Percentiles rank a stretch among this genome's conserved stretches.
These are phyloP conservation scores for Abrostola tripartita DNA, from an alignment of 2,888 invertebrate species.

Conservation along the genomic window DNA sequence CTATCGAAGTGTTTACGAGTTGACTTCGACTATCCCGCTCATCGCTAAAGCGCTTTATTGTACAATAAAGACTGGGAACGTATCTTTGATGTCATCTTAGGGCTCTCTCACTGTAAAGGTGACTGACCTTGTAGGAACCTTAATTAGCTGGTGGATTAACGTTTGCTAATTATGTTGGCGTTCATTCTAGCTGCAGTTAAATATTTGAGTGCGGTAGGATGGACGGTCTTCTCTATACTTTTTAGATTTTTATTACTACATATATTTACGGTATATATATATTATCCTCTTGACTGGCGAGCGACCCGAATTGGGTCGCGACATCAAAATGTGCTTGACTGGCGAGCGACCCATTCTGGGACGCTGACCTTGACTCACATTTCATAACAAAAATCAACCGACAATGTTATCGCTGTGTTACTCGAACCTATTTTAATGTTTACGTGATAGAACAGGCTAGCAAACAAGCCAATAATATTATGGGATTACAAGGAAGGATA, in stretches of 20 bases:
- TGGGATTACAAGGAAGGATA: too few relatives aligned
- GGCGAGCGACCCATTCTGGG: too few relatives aligned
- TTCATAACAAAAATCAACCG: too few relatives aligned
- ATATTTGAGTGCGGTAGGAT: background rate
- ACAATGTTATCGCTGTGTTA: too few relatives aligned
- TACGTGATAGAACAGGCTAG: too few relatives aligned
- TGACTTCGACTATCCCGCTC: constrained; percentile 43
- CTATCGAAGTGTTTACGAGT: constrained; percentile 58
- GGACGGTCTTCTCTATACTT: background rate
- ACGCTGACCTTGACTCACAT: too few relatives aligned
- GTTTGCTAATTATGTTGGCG: background rate
- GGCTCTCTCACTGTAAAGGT: constrained; percentile 15
- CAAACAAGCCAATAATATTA: too few relatives aligned
- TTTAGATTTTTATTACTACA: background rate
- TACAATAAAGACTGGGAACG: constrained; percentile 48
- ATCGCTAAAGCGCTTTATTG: constrained; percentile 50
- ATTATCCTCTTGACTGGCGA: too few relatives aligned
- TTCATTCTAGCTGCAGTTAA: background rate
- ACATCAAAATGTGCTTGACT: too few relatives aligned
- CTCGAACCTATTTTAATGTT: too few relatives aligned
- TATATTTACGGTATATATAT: too few relatives aligned
- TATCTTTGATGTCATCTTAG: constrained; percentile 34
- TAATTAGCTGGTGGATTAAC: constrained; percentile 1
- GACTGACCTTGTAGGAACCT: constrained; percentile 20
- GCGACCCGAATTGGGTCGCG: too few relatives aligned